Conservation (phyloP, 2,888 invertebrate genomes). For the Lottia gigantea region DNA sequence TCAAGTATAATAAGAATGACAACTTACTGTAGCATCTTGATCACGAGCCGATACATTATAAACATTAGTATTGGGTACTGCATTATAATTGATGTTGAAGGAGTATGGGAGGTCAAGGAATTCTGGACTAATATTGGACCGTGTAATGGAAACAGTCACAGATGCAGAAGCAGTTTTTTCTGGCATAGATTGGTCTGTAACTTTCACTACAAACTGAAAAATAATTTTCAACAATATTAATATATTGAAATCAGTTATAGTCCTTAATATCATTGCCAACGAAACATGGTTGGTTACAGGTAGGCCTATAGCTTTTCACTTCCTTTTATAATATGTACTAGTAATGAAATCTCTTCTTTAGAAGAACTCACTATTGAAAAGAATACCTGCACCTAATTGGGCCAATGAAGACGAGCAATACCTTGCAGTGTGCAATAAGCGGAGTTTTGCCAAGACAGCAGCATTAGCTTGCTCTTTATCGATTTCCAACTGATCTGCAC, state of each 20-base stretch:
- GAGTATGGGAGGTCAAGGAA: slow-evolving; percentile 41
- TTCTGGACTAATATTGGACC: slow-evolving; percentile 40
- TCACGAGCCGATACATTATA: slow-evolving; percentile 40
- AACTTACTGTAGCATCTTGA: slow-evolving; percentile 37
- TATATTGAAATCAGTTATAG: neutral
- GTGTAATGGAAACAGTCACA: slow-evolving; percentile 46
- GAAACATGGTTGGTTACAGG: no score
- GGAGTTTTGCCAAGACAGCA: no score
- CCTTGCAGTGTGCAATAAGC: no score
- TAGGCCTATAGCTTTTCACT: neutral
- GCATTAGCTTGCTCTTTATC: no score
- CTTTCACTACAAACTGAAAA: slow-evolving; percentile 54
- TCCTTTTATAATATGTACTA: neutral
- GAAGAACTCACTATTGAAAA: no score
- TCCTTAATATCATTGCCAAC: no score
- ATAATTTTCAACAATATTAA: slow-evolving; percentile 8
- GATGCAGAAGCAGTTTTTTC: slow-evolving; percentile 44
- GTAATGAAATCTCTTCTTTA: no score
- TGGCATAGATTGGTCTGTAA: slow-evolving; percentile 50
- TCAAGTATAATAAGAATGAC: neutral
- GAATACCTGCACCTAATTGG: no score
- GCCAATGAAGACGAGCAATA: no score
- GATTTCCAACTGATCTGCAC: no score
- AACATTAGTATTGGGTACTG: slow-evolving; percentile 38
- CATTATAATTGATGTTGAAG: slow-evolving; percentile 30